Percentiles rank a stretch among this genome's conserved stretches.
These are phyloP conservation scores for Pangasianodon gigas DNA, from an alignment of 2,113 vertebrate genomes.

Conservation along the genomic window DNA sequence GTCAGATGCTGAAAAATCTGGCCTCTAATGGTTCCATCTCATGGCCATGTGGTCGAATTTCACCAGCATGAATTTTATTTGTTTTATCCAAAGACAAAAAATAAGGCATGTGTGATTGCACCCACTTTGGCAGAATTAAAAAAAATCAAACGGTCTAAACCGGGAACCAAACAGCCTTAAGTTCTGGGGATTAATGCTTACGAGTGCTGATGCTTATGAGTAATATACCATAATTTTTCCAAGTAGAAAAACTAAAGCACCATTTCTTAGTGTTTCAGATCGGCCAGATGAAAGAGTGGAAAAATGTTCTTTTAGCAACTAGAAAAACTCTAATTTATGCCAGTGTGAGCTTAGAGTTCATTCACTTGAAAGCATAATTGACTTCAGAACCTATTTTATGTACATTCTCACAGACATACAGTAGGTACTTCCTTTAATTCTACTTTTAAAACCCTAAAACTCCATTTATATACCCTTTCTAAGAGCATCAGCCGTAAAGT, in stretches of 20 bases:
- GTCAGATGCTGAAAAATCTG: constrained; percentile 9
- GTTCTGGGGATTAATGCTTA: not conserved
- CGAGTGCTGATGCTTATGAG: not conserved
- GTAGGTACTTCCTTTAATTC: not conserved
- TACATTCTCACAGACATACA: not conserved
- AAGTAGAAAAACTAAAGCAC: not conserved
- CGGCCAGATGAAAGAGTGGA: not conserved
- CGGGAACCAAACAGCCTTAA: not conserved
- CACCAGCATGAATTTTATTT: not conserved
- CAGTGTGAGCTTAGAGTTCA: not conserved
- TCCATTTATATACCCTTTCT: not conserved
- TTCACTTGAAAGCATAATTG: not conserved
- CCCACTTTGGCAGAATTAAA: not conserved
- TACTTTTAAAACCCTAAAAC: not conserved
- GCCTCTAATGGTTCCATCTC: not conserved
- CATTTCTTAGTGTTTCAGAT: not conserved
- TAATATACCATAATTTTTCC: not conserved
- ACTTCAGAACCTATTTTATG: not conserved
- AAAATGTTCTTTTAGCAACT: not conserved
- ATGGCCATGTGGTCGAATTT: constrained; percentile 11
- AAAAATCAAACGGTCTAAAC: not conserved
- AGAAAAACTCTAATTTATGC: not conserved
- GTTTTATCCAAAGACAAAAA: not conserved
- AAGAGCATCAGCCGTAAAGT: not conserved
- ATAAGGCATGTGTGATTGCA: not conserved